A percentile compares a stretch with the other conserved stretches of the same genome.
Conservation (phyloP, 2,888 invertebrate genomes). For the Sphinx pinastri region DNA sequence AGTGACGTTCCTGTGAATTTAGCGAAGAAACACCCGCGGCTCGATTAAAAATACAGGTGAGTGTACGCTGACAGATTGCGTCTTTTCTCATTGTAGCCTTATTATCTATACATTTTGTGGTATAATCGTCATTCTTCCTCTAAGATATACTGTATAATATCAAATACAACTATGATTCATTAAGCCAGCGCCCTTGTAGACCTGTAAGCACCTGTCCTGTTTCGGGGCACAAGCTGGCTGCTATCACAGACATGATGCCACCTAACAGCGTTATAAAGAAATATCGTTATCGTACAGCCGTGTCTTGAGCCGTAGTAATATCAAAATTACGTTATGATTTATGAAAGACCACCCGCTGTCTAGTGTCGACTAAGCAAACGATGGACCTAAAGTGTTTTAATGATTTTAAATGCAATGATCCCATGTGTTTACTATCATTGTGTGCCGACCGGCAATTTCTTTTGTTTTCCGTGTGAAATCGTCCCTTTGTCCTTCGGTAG, state of each 20-base stretch:
- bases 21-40: conserved; percentile 68
- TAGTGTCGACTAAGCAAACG: conserved; percentile 74
- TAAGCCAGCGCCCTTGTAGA: neutral
- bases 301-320: conserved; percentile 58
- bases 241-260: conserved; percentile 31
- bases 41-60: conserved; percentile 78
- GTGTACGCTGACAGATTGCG: conserved; percentile 78
- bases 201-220: conserved; percentile 55
- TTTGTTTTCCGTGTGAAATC: conserved; percentile 80
- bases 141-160: neutral
- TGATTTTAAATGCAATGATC: conserved; percentile 61
- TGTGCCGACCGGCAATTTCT: conserved; percentile 73
- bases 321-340: conserved; percentile 71
- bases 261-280: conserved; percentile 42
- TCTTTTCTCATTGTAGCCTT: conserved; percentile 72
- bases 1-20: conserved; percentile 76
- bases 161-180: conserved; percentile 6
- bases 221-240: conserved; percentile 54
- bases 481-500: conserved; percentile 79
- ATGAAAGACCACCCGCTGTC: conserved; percentile 67
- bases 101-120: conserved; percentile 56
- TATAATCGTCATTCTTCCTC: conserved; percentile 57
- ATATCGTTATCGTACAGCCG: conserved; percentile 53
- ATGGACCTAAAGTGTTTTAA: conserved; percentile 57
- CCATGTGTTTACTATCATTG: conserved; percentile 57